A percentile compares a stretch with the other conserved stretches of the same genome.
Conservation (phyloP, 1,140 invertebrate species). For the Drosophila parvula region DNA sequence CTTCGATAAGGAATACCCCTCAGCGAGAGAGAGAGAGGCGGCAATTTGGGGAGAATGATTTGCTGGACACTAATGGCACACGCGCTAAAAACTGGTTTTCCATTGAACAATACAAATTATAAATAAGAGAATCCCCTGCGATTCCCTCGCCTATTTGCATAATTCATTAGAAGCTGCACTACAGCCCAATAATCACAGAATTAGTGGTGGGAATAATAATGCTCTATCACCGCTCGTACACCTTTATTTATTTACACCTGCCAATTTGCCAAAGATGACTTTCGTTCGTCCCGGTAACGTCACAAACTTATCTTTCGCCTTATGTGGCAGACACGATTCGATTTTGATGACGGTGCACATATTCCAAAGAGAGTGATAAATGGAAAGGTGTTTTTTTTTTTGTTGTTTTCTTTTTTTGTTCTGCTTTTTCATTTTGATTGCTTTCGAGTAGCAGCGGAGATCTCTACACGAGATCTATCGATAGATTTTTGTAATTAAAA, state of each 20-base stretch:
- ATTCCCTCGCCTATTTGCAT: conserved; percentile 7
- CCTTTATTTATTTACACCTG: conserved; percentile 18
- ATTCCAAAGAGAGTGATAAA: conserved; percentile 5
- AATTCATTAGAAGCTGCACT: conserved; percentile 2
- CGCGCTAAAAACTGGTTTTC: conserved; percentile 10
- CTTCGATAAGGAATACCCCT: background rate
- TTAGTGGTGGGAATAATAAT: background rate
- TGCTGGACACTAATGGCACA: conserved; percentile 3
- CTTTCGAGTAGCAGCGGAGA: conserved; percentile 1
- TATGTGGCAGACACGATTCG: conserved; percentile 8
- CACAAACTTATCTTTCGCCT: conserved; percentile 22
- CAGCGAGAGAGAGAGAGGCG: background rate
- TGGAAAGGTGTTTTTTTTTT: conserved; percentile 15
- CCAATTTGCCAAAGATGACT: conserved; percentile 29
- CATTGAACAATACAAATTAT: background rate
- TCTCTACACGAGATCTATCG: background rate
- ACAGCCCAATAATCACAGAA: background rate
- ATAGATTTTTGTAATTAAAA: conserved; percentile 27
- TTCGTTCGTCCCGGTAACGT: conserved; percentile 21
- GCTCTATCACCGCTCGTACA: background rate
- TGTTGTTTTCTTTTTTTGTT: background rate
- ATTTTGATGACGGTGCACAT: conserved; percentile 27
- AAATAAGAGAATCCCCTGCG: background rate
- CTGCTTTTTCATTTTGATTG: conserved; percentile 4
- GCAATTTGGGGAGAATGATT: conserved; percentile 16